Evolutionary conservation across 1,140 invertebrate genomes (phyloP).

Genomic region (Pygmarrhopalites habei): DNA sequence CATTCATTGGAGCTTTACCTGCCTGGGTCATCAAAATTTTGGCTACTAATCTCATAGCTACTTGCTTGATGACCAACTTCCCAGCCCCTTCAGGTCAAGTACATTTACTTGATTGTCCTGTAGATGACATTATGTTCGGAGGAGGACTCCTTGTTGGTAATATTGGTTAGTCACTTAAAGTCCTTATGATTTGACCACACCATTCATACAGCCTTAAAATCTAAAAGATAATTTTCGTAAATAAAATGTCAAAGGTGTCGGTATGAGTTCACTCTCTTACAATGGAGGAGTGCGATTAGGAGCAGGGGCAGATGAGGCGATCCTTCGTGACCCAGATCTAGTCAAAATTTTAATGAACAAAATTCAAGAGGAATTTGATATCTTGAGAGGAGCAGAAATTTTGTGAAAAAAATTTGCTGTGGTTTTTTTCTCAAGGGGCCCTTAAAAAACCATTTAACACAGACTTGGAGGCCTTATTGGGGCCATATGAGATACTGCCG

Average conservation of each 20-base stretch:
- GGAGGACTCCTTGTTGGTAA: constrained; percentile 28
- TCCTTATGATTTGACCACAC: background rate
- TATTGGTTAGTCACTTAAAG: constrained; percentile 29
- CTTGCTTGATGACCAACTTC: constrained; percentile 21
- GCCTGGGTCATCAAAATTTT: constrained; percentile 23
- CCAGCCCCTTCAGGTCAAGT: constrained; percentile 11
- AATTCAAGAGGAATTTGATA: background rate
- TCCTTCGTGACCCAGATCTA: constrained; percentile 8
- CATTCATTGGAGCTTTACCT: constrained; percentile 22
- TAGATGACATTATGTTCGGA: constrained; percentile 24
- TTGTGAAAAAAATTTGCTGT: background rate
- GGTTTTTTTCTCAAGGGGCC: too few relatives aligned
- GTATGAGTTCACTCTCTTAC: constrained; percentile 25
- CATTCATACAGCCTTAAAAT: background rate
- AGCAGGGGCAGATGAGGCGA: constrained; percentile 10
- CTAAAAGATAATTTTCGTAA: background rate
- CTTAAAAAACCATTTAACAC: too few relatives aligned
- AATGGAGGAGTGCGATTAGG: constrained; percentile 21
- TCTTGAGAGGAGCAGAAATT: background rate
- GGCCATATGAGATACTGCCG: too few relatives aligned
- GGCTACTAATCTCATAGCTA: constrained; percentile 13
- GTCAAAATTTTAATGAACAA: constrained; percentile 14
- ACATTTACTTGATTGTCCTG: constrained; percentile 13
- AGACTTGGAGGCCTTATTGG: too few relatives aligned
- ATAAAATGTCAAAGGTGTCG: constrained; percentile 19